Evolutionary conservation across 2,797 vertebrate species (phyloP).

Genomic region (Hemibagrus guttatus): DNA sequence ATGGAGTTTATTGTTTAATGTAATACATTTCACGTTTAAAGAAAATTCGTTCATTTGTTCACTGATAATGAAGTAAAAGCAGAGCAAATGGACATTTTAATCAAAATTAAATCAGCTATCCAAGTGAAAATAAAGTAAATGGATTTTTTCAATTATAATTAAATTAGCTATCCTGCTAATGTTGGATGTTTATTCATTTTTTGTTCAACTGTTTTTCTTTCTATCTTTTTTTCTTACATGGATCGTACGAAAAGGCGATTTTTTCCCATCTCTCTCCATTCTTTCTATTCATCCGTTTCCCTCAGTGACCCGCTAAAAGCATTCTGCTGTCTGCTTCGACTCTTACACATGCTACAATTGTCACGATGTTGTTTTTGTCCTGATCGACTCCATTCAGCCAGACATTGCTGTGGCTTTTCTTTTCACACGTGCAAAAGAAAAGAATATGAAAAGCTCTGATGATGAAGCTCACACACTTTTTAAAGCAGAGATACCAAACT

Average conservation of each 20-base stretch:
- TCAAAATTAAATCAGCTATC: neutral
- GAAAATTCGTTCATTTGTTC: neutral
- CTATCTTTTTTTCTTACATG: no score
- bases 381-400: neutral
- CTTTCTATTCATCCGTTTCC: constrained; percentile 1
- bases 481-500: neutral
- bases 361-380: neutral
- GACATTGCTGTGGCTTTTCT: no score
- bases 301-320: neutral
- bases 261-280: neutral
- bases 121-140: neutral
- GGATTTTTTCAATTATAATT: neutral
- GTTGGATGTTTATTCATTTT: neutral
- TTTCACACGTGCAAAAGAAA: neutral
- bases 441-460: neutral
- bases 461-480: neutral
- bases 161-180: neutral
- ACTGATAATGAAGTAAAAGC: neutral
- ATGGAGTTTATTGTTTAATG: neutral
- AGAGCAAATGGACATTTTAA: neutral
- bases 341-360: neutral
- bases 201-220: neutral
- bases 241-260: neutral
- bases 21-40: neutral
- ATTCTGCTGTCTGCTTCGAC: neutral